These are phyloP conservation scores for Nesometra sesokonis DNA, from an alignment of 35 echinoderm and acorn worm genomes.

Conservation along the genomic window DNA sequence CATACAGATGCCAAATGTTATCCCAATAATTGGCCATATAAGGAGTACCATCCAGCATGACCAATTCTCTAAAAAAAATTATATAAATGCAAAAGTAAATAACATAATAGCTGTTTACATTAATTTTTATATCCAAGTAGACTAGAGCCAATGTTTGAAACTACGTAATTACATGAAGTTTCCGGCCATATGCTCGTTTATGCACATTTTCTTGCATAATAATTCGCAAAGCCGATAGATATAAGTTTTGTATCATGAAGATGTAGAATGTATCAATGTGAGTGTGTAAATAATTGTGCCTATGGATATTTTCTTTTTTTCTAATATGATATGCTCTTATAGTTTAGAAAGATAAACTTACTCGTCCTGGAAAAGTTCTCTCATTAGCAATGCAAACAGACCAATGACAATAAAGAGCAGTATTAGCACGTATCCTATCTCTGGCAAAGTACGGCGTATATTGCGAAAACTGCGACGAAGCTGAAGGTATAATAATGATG, in stretches of 20 bases:
- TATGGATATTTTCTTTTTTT: not conserved
- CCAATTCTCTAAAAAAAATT: conserved; percentile 38
- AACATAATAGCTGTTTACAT: too few species aligned
- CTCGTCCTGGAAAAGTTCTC: conserved; percentile 87
- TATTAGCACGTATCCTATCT: conserved; percentile 72
- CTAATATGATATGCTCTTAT: not conserved
- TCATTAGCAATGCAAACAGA: conserved; percentile 77
- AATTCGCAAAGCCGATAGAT: too few species aligned
- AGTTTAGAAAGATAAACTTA: conserved; percentile 24
- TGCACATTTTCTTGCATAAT: too few species aligned
- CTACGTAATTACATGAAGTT: too few species aligned
- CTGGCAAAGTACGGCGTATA: conserved; percentile 64
- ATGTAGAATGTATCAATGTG: not conserved
- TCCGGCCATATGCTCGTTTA: too few species aligned
- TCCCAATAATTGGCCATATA: conserved; percentile 83
- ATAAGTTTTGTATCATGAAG: too few species aligned
- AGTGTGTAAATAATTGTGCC: not conserved
- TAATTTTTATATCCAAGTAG: too few species aligned
- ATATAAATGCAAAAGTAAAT: too few species aligned
- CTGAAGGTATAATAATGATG: conserved; percentile 25
- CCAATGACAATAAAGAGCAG: conserved; percentile 78
- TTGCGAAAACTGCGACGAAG: conserved; percentile 80
- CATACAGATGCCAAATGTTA: conserved; percentile 88
- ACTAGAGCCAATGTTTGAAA: too few species aligned
- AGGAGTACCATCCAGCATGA: conserved; percentile 25